Conservation (phyloP, 2,113 vertebrate species). For the Semicossyphus pulcher region DNA sequence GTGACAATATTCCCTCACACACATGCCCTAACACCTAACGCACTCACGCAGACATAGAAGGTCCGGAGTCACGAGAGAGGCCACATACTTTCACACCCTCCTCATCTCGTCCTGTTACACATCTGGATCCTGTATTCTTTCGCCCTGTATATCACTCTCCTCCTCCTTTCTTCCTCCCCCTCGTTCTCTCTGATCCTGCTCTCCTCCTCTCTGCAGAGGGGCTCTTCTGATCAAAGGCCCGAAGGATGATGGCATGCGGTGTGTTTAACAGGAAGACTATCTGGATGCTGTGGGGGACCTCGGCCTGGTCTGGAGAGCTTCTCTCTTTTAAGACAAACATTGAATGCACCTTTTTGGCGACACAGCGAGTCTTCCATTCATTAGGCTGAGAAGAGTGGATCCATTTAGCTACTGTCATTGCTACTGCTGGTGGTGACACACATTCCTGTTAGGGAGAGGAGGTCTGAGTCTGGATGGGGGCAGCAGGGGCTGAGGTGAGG, state of each 20-base stretch:
- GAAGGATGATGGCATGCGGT: constrained; percentile 63
- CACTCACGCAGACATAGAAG: constrained; percentile 22
- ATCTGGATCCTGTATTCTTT: constrained; percentile 80
- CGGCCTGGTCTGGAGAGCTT: constrained; percentile 21
- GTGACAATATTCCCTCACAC: constrained; percentile 15
- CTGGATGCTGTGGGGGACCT: constrained; percentile 52
- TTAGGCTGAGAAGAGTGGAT: constrained; percentile 1
- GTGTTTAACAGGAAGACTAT: constrained; percentile 56
- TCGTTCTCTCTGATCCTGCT: constrained; percentile 65
- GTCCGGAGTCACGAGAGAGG: constrained; percentile 52
- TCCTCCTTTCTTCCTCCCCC: constrained; percentile 58
- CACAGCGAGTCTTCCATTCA: constrained; percentile 8
- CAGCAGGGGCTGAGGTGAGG: constrained; percentile 40
- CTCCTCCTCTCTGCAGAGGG: constrained; percentile 68
- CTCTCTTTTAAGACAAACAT: constrained; percentile 24
- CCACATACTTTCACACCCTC: constrained; percentile 76
- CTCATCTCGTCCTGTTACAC: constrained; percentile 73
- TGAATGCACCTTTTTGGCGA: constrained; percentile 1
- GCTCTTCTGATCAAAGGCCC: constrained; percentile 75
- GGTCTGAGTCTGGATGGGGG: constrained; percentile 25
- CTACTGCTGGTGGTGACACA: constrained; percentile 58
- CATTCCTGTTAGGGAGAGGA: constrained; percentile 45
- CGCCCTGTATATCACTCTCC: constrained; percentile 72
- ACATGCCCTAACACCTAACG: constrained; percentile 9
- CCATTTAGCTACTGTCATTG: constrained; percentile 27